Base-by-base conservation (phyloP, 2,888 invertebrate genomes). In the Muscina levida region DNA sequence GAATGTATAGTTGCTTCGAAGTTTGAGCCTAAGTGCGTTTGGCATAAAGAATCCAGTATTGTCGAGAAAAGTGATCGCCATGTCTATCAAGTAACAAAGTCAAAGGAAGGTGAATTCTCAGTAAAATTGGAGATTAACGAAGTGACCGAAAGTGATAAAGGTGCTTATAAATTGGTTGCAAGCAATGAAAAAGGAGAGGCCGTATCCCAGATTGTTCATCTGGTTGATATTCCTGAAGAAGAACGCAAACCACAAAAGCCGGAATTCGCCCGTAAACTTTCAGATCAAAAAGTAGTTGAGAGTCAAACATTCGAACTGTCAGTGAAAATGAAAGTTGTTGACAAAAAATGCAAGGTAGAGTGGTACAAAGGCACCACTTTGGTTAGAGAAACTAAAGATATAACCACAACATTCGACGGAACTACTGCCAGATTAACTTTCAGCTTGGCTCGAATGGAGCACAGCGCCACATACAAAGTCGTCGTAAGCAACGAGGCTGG, bases 181-280 rank as follows among this genome's bases (percentile, higher is more conserved):
- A 96, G 95, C 89, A 97, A 97, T 89, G 97, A 97, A 86, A 97
- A 97, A 90, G 97, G 97, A 83, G 97, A 97, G 90, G 97, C 97
- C 13, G 94, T 94, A 13, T 97, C 97, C 26, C 97, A 97, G 90
- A 93, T 94, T 76, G 97, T 97, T 2, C 95, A 97, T 89, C 94
- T 97, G 68, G 94, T 94, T 65, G 97, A 97, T 83, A 94, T 97
- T 85, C 96, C 96, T 1, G 93, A 94, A 83, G 93, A 93, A 79
- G 94, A 94, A 85, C 94, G 94, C 85, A 94, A 95, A 90, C 93
- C 95, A 56, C 94, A 94, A 70, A 95, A 95, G 87, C 97, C 97
- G 3, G 95, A 95, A 89, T 94, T 97, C 84, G 92, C 93, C 81
- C 94, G 95, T 86, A 94, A 94, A 85, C 93, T 97, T 73, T 93